Conservation (phyloP, 1,140 invertebrate species). For the Hylaeus volcanicus region DNA sequence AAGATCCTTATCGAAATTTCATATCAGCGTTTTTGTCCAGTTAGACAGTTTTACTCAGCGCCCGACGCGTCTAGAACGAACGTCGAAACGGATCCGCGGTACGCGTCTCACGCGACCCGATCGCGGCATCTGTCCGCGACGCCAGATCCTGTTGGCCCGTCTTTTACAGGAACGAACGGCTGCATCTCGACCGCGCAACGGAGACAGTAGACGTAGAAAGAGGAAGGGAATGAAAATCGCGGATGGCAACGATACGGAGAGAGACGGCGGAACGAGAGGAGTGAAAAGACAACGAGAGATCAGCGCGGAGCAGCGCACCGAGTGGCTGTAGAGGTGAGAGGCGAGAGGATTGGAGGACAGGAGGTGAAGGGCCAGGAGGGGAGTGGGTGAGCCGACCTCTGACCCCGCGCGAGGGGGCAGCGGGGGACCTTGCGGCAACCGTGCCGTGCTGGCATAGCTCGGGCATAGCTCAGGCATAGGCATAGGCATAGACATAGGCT, state of each 20-base stretch:
- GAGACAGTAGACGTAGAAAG: constrained; percentile 57
- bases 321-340: constrained; percentile 46
- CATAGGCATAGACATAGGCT: constrained; percentile 63
- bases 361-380: constrained; percentile 70
- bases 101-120: constrained; percentile 10
- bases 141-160: constrained; percentile 63
- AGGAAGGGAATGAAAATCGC: constrained; percentile 50
- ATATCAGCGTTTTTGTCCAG: too few relatives aligned
- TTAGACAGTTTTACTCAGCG: neutral
- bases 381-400: constrained; percentile 79
- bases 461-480: constrained; percentile 61
- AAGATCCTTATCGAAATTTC: too few relatives aligned
- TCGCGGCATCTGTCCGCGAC: constrained; percentile 46
- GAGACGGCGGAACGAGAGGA: constrained; percentile 42
- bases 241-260: constrained; percentile 44
- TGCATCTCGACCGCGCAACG: constrained; percentile 59
- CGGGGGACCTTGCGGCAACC: constrained; percentile 73
- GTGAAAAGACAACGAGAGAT: constrained; percentile 55
- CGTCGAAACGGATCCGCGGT: neutral
- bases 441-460: constrained; percentile 70
- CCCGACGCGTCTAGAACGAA: constrained; percentile 9
- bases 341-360: constrained; percentile 44
- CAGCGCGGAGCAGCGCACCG: constrained; percentile 34
- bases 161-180: constrained; percentile 62
- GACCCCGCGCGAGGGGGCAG: constrained; percentile 72